Base-by-base conservation (phyloP, 2,888 invertebrate species). In the Mystacides longicornis region DNA sequence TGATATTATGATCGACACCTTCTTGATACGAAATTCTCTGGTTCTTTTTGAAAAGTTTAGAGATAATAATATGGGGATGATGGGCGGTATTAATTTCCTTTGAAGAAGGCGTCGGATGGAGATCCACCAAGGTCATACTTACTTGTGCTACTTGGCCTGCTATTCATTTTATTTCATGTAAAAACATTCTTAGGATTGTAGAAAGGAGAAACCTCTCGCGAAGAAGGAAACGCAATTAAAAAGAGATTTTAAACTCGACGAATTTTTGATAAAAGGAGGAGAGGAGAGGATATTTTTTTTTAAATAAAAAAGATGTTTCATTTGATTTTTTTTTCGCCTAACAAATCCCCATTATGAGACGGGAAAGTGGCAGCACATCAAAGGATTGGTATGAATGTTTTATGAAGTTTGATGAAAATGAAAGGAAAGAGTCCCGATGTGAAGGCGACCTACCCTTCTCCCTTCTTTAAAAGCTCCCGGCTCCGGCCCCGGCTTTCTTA, bases 371-470 rank as follows among this genome's bases (percentile, higher is more conserved):
- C 33, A 33, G 49, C 31, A 60, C 60, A 58, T 60, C 60, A 60
- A 60, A 60, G 60, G 60, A 58, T 60, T 60, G 60, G 54, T 54
- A 60, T 60, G 60, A 60, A 60, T 60, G 60, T 60, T 60, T 60
- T 52, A 60, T 60, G 60, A 60, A 58, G 60, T 60, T 60, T 60
- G 60, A 60, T 60, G 60, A 60, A 60, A 60, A 60, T 60, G 60
- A 60, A 60, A 60, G 58, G 58, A 52, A 56, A 52, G 53, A 45
- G 56, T 52, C 20, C 56, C 53, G 16, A 23, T 51, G 56, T 49
- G 48, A 49, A 49, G 49, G 16, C 37, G 14, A 37, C 14, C 14
- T 37, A 37, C 37, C 37, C 16, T 37, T 55, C 55, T 56, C 55
- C 55, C 55, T 45, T 52, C 33, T 57, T 58, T 56, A 58, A 60